Percentiles rank a stretch among this genome's conserved stretches.
These are phyloP conservation scores for Apteryx mantelli DNA, from an alignment of 2,113 vertebrate species.

Conservation along the genomic window DNA sequence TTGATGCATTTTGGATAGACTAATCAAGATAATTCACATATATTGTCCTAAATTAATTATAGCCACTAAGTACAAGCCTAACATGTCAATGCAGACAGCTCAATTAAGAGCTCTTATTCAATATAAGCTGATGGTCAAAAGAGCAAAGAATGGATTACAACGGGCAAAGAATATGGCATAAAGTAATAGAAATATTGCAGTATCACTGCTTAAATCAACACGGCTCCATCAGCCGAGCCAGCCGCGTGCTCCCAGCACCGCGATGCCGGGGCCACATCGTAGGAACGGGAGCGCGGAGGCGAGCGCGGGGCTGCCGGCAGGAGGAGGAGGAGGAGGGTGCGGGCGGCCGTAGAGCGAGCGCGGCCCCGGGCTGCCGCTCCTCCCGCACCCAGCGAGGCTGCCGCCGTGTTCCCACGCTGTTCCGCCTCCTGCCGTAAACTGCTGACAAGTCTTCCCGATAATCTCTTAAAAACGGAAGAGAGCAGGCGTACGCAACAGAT, in stretches of 20 bases:
- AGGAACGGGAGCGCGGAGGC: not conserved
- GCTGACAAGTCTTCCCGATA: too few relatives aligned
- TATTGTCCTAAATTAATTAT: constrained; percentile 69
- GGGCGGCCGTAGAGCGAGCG: too few relatives aligned
- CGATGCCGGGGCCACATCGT: too few relatives aligned
- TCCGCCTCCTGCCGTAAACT: too few relatives aligned
- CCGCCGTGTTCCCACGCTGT: too few relatives aligned
- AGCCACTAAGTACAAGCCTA: constrained; percentile 61
- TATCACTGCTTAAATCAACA: not conserved
- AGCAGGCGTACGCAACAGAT: too few relatives aligned
- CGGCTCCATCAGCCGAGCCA: rapidly evolving
- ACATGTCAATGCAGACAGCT: constrained; percentile 58
- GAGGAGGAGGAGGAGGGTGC: not conserved
- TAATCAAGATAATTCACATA: constrained; percentile 63
- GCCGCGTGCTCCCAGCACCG: too few relatives aligned
- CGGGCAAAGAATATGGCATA: not conserved
- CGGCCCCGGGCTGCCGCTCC: too few relatives aligned
- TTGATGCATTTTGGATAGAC: constrained; percentile 53
- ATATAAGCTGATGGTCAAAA: constrained; percentile 40
- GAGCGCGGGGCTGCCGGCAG: not conserved
- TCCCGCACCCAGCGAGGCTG: too few relatives aligned
- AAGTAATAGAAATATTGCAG: not conserved
- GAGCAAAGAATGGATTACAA: constrained; percentile 33
- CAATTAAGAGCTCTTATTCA: constrained; percentile 58
- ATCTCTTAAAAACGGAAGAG: too few relatives aligned